Evolutionary conservation across 92 coral and sea anemone genomes (phyloP), one percentile per base, ranked within the genome.

Genomic region (Palythoa grandis): DNA sequence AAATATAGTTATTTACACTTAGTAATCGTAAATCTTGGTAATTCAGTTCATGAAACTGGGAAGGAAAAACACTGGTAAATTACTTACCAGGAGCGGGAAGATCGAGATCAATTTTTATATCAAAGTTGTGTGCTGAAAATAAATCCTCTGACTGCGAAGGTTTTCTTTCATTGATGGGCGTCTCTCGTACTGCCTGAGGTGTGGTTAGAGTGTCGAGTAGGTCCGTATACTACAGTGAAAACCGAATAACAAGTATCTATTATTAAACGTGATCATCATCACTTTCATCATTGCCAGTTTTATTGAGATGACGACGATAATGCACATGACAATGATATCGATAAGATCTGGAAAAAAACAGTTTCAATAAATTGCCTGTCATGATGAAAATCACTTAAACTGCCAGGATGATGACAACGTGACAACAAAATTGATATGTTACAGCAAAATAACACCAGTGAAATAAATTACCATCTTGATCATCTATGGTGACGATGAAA

Each of bases 101-200:
- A 90, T 97, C 96, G 57, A 97, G 99, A 85, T 97, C 95, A 61
- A 97, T 97, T 74, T 95, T 97, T 70, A 97, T 97, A 82, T 97
- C 99, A 67, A 97, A 97, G 89, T 97, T 92, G 52, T 97, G 99
- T 40, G 99, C 99, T 24, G 98, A 95, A 86, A 97, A 97, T 17
- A 97, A 86, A 83, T 97, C 99, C 67, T 97, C 99, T 40, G 95
- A 90, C 83, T 93, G 92, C 6, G 96, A 77, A 0, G 95, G 90
- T 72, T 93, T 93, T 61, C 89, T 56, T 9, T 93, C 94, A 16
- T 13, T 13, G 24, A 80, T 15, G 8, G 92, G 91, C 24, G 91
- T 88, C 25, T 88, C 91, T 47, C 77, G 48, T 22, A 67, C 57
- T 25, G 90, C 76, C 22, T 40, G 78, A 7, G 96, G 90, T 0